Percentiles rank a stretch among this genome's conserved stretches.
These are phyloP conservation scores for Trypoxylus dichotomus DNA, from an alignment of 1,140 invertebrate species.

Conservation along the genomic window DNA sequence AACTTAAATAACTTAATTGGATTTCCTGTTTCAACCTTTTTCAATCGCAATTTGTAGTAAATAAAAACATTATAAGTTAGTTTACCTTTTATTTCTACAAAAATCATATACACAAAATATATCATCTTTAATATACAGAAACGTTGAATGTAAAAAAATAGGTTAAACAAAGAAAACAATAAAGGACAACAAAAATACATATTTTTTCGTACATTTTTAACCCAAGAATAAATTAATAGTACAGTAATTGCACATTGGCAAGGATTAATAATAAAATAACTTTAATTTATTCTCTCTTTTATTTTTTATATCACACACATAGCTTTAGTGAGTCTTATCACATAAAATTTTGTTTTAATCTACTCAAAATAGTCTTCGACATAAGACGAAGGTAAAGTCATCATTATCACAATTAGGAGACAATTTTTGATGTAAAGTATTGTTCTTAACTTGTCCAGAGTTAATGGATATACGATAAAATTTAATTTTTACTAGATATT, in stretches of 20 bases:
- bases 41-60: no score
- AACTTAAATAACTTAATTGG: no score
- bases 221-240: slow-evolving; percentile 5
- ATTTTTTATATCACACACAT: slow-evolving; percentile 5
- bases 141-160: slow-evolving; percentile 6
- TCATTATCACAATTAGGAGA: slow-evolving; percentile 10
- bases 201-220: background rate
- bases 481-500: no score
- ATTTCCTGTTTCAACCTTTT: no score
- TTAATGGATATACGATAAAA: no score
- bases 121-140: slow-evolving; percentile 20
- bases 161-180: slow-evolving; percentile 16
- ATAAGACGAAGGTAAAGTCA: background rate
- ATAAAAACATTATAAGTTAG: background rate
- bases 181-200: background rate
- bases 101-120: slow-evolving; percentile 26
- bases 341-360: slow-evolving; percentile 17
- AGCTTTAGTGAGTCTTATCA: slow-evolving; percentile 13
- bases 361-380: background rate
- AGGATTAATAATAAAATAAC: slow-evolving; percentile 9
- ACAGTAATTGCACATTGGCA: slow-evolving; percentile 6
- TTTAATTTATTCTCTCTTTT: background rate
- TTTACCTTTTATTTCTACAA: background rate
- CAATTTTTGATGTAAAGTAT: slow-evolving; percentile 10
- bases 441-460: no score